Evolutionary conservation across 37 sponge, comb jelly and placozoan species (phyloP), one percentile per base, ranked within the genome.

Genomic region (Cliona cf. orientalis): DNA sequence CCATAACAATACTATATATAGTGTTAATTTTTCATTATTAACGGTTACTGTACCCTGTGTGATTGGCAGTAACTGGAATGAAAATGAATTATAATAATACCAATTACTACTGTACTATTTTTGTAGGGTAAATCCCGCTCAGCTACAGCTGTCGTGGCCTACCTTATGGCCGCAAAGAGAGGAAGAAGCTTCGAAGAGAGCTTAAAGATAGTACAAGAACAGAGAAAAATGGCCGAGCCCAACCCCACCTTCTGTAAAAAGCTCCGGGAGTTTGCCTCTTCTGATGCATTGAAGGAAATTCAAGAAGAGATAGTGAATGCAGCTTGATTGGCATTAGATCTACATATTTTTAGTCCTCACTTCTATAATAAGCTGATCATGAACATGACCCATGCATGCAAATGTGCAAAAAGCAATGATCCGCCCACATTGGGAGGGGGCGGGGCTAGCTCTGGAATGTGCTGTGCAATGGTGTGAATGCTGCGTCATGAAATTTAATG

Each of bases 121-220:
- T 49, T 78, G 26, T 44, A 91, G 92, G 94, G 94, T 9, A 94
- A 89, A 65, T 94, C 94, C 44, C 86, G 94, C 11, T 94, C 94
- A 12, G 33, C 94, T 33, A 87, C 88, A 31, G 91, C 91, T 23
- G 94, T 94, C 37, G 68, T 90, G 19, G 88, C 90, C 17, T 89
- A 94, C 65, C 23, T 94, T 11, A 90, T 94, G 94, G 86, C 81
- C 21, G 58, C 22, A 9, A 35, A 41, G 40, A 42, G 26, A 31
- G 68, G 67, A 46, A 85, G 65, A 40, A 46, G 69, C 1, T 53
- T 82, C 12, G 36, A 74, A 34, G 85, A 90, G 45, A 77, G 82
- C 35, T 66, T 83, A 40, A 65, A 46, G 0, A 28, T 80, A 2
- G 82, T 87, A 36, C 74, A 87, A 62, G 53, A 63, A 34, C 35